Base-by-base conservation (phyloP, 2,797 vertebrate genomes). In the Taenioides sp. region DNA sequence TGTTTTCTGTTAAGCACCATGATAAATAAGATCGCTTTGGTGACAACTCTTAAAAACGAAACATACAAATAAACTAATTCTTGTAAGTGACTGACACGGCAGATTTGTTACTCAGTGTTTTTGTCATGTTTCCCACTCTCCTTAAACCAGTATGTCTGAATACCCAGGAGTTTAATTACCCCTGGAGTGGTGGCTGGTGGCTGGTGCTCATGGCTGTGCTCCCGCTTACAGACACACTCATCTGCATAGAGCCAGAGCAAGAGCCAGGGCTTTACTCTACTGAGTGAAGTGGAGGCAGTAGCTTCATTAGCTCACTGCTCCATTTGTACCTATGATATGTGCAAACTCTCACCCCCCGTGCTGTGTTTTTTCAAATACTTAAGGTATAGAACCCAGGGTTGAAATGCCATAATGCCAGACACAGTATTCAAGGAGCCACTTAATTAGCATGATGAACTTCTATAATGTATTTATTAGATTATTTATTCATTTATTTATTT, bases 261-360 rank as follows among this genome's bases (percentile, higher is more conserved):
- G 25, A 64, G 70, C 82, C 83, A 80, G 79, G 67, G 83, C 85
- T 81, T 75, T 90, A 89, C 88, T 87, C 73, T 70, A 57, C 76
- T 76, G 84, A 84, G 79, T 85, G 82, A 65, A 82, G 79, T 74
- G 64, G 79, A 82, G 79, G 64, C 77, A 80, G 7, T 67, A 79
- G 66, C 76, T 78, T 83, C 82, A 87, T 88, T 86, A 88, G 72
- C 62, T 70, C 87, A 78, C 83, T 87, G 80, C 78, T 80, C 79
- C 76, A 82, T 79, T 88, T 89, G 84, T 81, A 86, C 74, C 83
- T 67, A 74, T 70, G 76, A 75, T 85, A 73, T 84, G 82, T 78
- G 83, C 80, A 86, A 76, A 76, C 70, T 68, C 74, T 69, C 65
- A 49, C 74, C 82, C 76, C 47, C 57, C n/a, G n/a, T 23, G 63